Percentiles rank a stretch among this genome's conserved stretches.
phyloP scores from a whole-genome alignment of 2,113 vertebrate species.

The Cepphus grylle region DNA sequence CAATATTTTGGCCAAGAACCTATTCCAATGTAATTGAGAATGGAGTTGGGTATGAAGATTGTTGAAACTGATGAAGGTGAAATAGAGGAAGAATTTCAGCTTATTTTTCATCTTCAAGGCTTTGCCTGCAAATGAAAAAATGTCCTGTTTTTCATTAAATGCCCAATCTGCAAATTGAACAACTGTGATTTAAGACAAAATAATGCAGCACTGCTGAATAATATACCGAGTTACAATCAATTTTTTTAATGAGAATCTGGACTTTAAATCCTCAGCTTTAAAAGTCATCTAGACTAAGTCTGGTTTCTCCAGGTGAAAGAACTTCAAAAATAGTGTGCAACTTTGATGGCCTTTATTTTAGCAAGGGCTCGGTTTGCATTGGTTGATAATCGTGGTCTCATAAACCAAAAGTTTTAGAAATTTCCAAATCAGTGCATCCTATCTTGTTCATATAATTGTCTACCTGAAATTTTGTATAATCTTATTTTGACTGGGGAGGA shows the following conservation, averaged over 20 bases:
- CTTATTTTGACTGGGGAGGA: neutral
- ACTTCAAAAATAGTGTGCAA: neutral
- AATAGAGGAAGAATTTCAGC: neutral
- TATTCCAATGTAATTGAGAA: neutral
- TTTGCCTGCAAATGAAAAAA: neutral
- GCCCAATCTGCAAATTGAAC: neutral
- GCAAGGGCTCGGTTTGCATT: accelerated
- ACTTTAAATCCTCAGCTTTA: neutral
- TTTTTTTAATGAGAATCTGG: neutral
- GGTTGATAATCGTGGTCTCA: neutral
- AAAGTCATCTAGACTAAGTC: neutral
- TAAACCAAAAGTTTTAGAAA: neutral
- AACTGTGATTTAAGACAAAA: neutral
- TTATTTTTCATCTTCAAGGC: neutral
- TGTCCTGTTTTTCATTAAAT: neutral
- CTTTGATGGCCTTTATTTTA: neutral
- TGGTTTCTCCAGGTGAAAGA: neutral
- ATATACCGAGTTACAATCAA: neutral
- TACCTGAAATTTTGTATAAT: neutral
- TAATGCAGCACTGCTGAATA: neutral
- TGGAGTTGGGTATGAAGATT: neutral
- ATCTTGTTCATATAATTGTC: neutral
- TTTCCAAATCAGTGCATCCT: neutral
- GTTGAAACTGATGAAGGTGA: neutral
- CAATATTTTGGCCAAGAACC: neutral